A percentile compares a stretch with the other conserved stretches of the same genome.
These are phyloP conservation scores for Steatornis caripensis DNA, from an alignment of 2,113 vertebrate species.

Conservation along the genomic window DNA sequence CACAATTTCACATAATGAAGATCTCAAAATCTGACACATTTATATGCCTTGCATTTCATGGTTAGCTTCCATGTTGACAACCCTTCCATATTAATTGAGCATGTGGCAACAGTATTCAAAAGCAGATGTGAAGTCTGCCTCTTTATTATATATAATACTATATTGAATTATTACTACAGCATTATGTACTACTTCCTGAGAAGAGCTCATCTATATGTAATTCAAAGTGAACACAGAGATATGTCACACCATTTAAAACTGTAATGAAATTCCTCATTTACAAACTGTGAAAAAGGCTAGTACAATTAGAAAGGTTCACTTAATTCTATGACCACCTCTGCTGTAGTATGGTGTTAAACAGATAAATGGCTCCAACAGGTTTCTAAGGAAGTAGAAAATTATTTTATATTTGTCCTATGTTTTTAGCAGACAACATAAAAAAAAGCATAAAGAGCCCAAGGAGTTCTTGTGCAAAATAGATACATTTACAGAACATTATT, in stretches of 20 bases:
- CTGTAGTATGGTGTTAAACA: background rate
- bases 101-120: background rate
- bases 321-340: background rate
- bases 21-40: background rate
- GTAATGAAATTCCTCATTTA: background rate
- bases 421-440: background rate
- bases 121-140: background rate
- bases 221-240: background rate
- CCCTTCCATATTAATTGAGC: background rate
- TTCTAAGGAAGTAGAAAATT: background rate
- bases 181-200: background rate
- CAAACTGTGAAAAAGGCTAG: background rate
- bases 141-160: too few species aligned
- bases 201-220: background rate
- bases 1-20: background rate
- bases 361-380: background rate
- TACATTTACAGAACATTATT: background rate
- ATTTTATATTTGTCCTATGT: background rate
- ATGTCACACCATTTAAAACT: background rate
- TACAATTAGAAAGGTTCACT: background rate
- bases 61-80: background rate
- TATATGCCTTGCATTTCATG: background rate
- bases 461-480: background rate
- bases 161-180: background rate
- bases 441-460: background rate